These are phyloP conservation scores for Astreopora myriophthalma DNA, from an alignment of 64 coral and sea anemone species.

Conservation along the genomic window DNA sequence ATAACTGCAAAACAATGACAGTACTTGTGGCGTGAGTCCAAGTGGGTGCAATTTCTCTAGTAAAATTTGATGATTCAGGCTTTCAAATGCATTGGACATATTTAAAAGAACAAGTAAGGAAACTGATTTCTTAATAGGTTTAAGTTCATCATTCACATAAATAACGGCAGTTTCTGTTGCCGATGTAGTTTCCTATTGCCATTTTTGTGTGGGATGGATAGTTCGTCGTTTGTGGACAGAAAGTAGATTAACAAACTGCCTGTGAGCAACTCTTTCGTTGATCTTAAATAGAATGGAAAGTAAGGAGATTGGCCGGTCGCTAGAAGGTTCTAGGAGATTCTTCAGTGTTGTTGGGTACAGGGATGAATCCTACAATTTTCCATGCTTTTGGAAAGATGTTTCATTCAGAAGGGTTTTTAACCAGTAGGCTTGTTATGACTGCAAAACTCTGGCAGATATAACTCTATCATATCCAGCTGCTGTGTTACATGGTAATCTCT, in stretches of 20 bases:
- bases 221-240: neutral
- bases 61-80: no score
- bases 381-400: constrained; percentile 37
- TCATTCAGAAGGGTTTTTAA: constrained; percentile 39
- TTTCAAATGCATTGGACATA: no score
- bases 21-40: no score
- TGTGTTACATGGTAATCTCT: constrained; percentile 37
- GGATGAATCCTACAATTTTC: constrained; percentile 59
- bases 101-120: no score
- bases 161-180: no score
- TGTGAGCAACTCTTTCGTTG: constrained; percentile 24
- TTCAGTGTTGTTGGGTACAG: constrained; percentile 41
- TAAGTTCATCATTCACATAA: no score
- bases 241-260: constrained; percentile 35
- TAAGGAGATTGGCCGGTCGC: constrained; percentile 40
- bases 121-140: no score
- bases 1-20: no score
- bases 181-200: no score
- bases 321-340: constrained; percentile 29
- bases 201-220: no score
- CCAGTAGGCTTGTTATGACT: constrained; percentile 47
- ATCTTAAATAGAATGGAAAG: constrained; percentile 36
- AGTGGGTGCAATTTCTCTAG: no score
- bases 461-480: constrained; percentile 47
- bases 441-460: constrained; percentile 43